Percentiles rank a stretch among this genome's conserved stretches.
These are phyloP conservation scores for Drosophila glabriapex DNA, from an alignment of 2,888 invertebrate genomes.

Conservation along the genomic window DNA sequence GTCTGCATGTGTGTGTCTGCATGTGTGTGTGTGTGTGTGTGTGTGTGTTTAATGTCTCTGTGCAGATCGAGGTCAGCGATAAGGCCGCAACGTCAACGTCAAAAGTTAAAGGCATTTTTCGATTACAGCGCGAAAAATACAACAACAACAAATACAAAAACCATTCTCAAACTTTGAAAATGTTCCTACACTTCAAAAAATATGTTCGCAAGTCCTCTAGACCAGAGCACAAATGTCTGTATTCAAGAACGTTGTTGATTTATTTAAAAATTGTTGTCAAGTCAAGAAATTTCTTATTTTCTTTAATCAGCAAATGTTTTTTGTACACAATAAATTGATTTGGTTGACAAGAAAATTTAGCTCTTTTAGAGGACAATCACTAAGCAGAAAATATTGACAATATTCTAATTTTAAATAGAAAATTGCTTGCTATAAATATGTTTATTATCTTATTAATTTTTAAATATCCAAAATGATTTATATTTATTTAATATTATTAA, in stretches of 20 bases:
- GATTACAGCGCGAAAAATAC: conserved; percentile 58
- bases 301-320: neutral
- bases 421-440: neutral
- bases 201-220: neutral
- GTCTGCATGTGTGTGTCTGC: conserved; percentile 7
- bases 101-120: conserved; percentile 64
- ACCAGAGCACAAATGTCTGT: neutral
- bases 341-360: neutral
- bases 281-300: neutral
- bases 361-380: neutral
- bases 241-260: neutral
- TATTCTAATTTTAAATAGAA: neutral
- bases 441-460: neutral
- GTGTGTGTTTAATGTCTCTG: conserved; percentile 51
- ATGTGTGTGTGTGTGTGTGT: conserved; percentile 18
- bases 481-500: neutral
- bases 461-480: neutral
- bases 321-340: neutral
- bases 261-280: neutral
- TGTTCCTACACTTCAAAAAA: conserved; percentile 5
- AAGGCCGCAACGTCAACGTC: conserved; percentile 70
- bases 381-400: neutral
- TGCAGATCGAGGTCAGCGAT: conserved; percentile 79
- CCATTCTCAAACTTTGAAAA: conserved; percentile 26
- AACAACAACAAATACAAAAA: conserved; percentile 20